phyloP scores from a whole-genome alignment of 2,888 invertebrate species.

The Dendrolimus houi region DNA sequence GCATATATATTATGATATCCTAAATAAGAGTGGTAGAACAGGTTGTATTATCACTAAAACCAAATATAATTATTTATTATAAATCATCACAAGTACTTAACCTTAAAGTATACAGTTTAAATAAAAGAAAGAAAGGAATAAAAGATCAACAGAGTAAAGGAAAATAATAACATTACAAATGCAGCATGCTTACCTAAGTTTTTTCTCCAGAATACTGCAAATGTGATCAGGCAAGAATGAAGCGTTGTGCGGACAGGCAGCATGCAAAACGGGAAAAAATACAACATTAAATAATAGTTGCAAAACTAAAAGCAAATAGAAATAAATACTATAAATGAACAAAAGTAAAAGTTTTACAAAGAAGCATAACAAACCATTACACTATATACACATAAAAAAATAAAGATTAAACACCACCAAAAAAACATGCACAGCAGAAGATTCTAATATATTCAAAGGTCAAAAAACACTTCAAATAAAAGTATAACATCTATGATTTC shows the following conservation, averaged over 20 bases:
- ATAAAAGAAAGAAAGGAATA: constrained; percentile 2
- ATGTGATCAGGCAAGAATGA: constrained; percentile 72
- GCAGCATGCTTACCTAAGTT: constrained; percentile 83
- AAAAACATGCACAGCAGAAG: too few species aligned
- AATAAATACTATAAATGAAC: constrained; percentile 7
- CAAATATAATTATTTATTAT: not conserved
- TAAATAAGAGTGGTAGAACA: too few species aligned
- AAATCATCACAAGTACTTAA: not conserved
- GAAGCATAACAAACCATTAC: too few species aligned
- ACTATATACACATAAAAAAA: too few species aligned
- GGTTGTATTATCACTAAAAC: too few species aligned
- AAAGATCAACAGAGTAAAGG: constrained; percentile 19
- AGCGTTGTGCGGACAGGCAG: constrained; percentile 76
- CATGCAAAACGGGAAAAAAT: constrained; percentile 73
- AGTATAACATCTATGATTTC: too few species aligned
- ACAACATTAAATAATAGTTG: constrained; percentile 53
- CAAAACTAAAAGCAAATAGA: constrained; percentile 9
- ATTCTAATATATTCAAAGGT: too few species aligned
- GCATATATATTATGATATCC: too few species aligned
- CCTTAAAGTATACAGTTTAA: not conserved
- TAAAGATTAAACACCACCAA: too few species aligned
- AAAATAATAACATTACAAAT: constrained; percentile 23
- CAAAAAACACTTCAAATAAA: too few species aligned
- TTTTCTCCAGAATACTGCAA: constrained; percentile 89
- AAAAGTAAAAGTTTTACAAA: not conserved